Base-by-base conservation (phyloP, 2,113 vertebrate species). In the Carlito syrichta region DNA sequence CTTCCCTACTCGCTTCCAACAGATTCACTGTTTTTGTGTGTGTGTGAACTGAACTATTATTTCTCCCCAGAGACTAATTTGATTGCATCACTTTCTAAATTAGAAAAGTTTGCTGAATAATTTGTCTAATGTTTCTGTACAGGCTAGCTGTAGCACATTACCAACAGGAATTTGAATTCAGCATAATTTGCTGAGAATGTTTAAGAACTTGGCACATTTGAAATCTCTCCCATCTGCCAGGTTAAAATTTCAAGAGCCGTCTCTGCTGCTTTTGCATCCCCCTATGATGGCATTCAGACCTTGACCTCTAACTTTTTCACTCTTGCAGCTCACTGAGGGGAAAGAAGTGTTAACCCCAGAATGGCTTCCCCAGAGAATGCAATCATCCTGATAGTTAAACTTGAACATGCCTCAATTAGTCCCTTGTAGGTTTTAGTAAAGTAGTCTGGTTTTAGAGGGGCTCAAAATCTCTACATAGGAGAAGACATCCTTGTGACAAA, bases 41-140 rank as follows among this genome's bases (percentile, higher is more conserved):
- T 73, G 45, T 25, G 5, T 91, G 13, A 83, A 73, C 32, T 79
- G 14, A 60, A 58, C n/a, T 23, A 1, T 38, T 77, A 66, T 48
- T 93, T 85, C 45, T 71, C 86, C 10, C 54, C 73, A 73, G 66
- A 78, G 66, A 91, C 68, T 89, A 91, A 84, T 73, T 93, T 91
- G 78, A 96, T 58, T 58, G 69, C 45, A 69, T 54, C 52, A 35
- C 2, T 93, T 69, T 96, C 66, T 58, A 89, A 93, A 91, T 90
- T 56, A 91, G 83, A 76, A 95, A 22, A 30, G 14, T 91, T 94
- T 94, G 52, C 66, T 89, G 52, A 96, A 91, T 77, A 68, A 66
- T 89, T 89, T 96, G 17, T 96, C n/a, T 95, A 25, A 54, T 89
- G 32, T 82, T 27, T 69, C 45, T 27, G 43, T 81, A 25, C 56